Base-by-base conservation (phyloP, 2,113 vertebrate genomes). In the Lepidothrix coronata region DNA sequence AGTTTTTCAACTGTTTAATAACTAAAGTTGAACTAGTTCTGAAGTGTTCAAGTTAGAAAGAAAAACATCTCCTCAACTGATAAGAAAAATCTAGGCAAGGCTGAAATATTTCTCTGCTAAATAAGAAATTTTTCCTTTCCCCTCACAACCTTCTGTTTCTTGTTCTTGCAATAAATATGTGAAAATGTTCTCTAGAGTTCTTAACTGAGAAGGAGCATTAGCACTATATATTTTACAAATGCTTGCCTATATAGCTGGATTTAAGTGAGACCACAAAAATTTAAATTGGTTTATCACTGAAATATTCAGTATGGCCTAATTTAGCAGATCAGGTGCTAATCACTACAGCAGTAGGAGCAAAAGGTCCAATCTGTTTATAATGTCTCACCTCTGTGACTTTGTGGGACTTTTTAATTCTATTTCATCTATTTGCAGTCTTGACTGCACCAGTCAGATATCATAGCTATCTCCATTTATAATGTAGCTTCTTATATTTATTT, bases 341-440 rank as follows among this genome's bases (percentile, higher is more conserved):
- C 15, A n/a, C 33, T 67, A 5, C 31, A 71, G 58, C 4, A 71
- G 39, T 48, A 22, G 39, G 17, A 91, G 14, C 16, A 33, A 48
- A 83, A 76, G 33, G 20, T 31, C 33, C 35, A 17, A 0, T 1
- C 12, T 51, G 11, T 73, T 61, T 65, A 0, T 28, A 63, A 27
- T 23, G 10, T 80, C 67, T 91, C 30, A 90, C 39, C 8, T 93
- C 19, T 7, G 9, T 68, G 54, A 62, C 24, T 84, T 44, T 51
- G 35, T 62, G 54, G 22, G 62, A 76, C 33, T 63, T 62, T 3
- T 7, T 23, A 84, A 22, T 73, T 61, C 27, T 28, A 1, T 87
- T 79, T 48, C 27, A 18, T 54, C 24, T 89, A 23, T 91, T 92
- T 92, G 41, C 31, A 83, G n/a, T 82, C 46, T 51, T 76, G 46